Conservation (phyloP, 2,888 invertebrate genomes). For the Drosophila tripunctata region DNA sequence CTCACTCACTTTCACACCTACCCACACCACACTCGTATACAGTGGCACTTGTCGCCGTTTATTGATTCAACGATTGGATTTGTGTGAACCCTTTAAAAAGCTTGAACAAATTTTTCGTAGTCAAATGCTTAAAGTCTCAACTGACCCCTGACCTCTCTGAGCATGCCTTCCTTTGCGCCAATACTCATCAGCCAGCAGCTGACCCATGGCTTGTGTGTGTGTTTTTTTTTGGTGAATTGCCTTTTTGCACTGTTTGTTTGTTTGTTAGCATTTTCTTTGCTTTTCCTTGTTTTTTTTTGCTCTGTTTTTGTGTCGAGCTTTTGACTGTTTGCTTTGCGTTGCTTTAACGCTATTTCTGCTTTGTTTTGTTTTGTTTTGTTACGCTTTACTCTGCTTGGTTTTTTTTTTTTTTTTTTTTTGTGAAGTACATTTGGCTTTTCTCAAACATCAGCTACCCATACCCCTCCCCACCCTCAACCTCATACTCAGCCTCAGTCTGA, state of each 20-base stretch:
- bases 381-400: slow-evolving; percentile 19
- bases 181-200: too few species aligned
- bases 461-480: slow-evolving; percentile 4
- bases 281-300: slow-evolving; percentile 45
- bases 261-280: slow-evolving; percentile 48
- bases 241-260: slow-evolving; percentile 70
- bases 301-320: slow-evolving; percentile 59
- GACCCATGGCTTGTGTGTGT: slow-evolving; percentile 48
- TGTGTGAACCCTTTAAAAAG: slow-evolving; percentile 72
- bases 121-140: slow-evolving; percentile 52
- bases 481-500: slow-evolving; percentile 7
- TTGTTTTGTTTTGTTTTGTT: slow-evolving; percentile 72
- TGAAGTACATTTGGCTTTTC: slow-evolving; percentile 27
- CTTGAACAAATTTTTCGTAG: slow-evolving; percentile 42
- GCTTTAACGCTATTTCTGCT: slow-evolving; percentile 73
- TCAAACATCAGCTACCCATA: slow-evolving; percentile 21
- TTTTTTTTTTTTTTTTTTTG: slow-evolving; percentile 24
- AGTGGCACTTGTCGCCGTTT: slow-evolving; percentile 63
- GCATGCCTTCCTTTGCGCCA: too few species aligned
- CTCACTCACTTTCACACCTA: background rate
- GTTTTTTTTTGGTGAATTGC: slow-evolving; percentile 54
- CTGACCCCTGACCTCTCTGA: slow-evolving; percentile 13
- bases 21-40: slow-evolving; percentile 3
- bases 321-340: slow-evolving; percentile 75
- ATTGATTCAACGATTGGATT: slow-evolving; percentile 75